Base-by-base conservation (phyloP, 2,113 vertebrate genomes). In the Phylloscopus whistleri region DNA sequence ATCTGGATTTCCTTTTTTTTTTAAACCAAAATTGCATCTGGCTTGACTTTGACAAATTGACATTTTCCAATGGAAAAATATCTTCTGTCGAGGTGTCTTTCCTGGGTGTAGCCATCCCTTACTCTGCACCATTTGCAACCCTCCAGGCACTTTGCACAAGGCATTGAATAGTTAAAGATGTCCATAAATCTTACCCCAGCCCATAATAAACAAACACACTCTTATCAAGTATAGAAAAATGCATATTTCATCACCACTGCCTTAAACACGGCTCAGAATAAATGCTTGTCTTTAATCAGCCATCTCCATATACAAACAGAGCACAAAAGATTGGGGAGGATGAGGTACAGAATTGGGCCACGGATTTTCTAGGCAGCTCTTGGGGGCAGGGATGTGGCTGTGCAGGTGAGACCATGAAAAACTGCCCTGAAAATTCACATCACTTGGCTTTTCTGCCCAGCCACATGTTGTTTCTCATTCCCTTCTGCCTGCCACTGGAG, bases 211-310 rank as follows among this genome's bases (percentile, higher is more conserved):
- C 95, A 97, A 92, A 91, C 63, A 92, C 6, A 0, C 68, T 96
- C 93, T 96, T 96, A 96, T 94, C 96, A 85, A 91, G 66, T 83
- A 63, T n/a, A 85, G 84, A 66, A 89, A 96, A 94, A 96, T 89
- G 77, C 93, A 83, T 96, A 93, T 96, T 97, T 96, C 94, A 95
- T 95, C 96, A 79, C 55, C 3, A 8, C 84, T 67, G 84, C 94
- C 77, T 93, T 67, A 85, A 90, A 62, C 1, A 1, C 5, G 0
- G 16, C 68, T 92, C 23, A 1, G 93, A 94, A 96, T 95, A 95
- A 96, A 93, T 80, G 78, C 81, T 83, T 3, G 4, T 48, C 91
- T 89, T 92, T 91, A 94, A 96, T 96, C 95, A 95, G 62, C 87
- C 91, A 69, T 93, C 94, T 89, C 35, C 1, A 16, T 74, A 26